Percentiles rank a stretch among this genome's conserved stretches.
phyloP scores from a whole-genome alignment of 2,888 invertebrate genomes.

The Nomada goodeniana region DNA sequence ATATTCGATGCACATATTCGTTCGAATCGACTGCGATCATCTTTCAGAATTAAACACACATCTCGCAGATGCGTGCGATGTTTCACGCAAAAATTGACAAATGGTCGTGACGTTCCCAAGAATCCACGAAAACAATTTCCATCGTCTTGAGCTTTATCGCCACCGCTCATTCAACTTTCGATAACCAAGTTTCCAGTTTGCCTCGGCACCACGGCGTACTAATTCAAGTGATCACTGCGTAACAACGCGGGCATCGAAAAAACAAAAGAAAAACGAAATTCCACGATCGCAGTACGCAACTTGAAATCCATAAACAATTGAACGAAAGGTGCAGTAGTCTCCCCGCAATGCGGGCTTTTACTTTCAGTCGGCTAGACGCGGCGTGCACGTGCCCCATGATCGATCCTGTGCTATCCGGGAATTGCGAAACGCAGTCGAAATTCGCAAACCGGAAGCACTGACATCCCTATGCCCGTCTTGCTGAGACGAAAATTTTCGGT shows the following conservation, averaged over 20 bases:
- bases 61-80: too few species aligned
- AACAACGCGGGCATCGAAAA: neutral
- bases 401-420: slow-evolving; percentile 49
- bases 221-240: too few species aligned
- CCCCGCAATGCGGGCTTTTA: slow-evolving; percentile 66
- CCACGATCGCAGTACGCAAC: neutral
- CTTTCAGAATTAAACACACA: too few species aligned
- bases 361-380: slow-evolving; percentile 58
- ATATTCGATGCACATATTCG: too few species aligned
- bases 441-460: neutral
- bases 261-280: neutral
- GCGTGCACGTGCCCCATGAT: slow-evolving; percentile 53
- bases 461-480: neutral
- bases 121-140: too few species aligned
- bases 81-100: too few species aligned
- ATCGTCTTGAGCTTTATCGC: too few species aligned
- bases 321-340: slow-evolving; percentile 38
- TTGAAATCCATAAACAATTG: slow-evolving; percentile 6
- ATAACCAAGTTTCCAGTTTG: too few species aligned
- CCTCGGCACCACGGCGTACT: too few species aligned
- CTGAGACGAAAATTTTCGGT: neutral
- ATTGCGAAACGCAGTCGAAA: slow-evolving; percentile 38
- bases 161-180: too few species aligned
- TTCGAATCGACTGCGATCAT: too few species aligned
- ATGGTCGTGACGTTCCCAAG: too few species aligned